A percentile compares a stretch with the other conserved stretches of the same genome.
These are phyloP conservation scores for Rhea americana DNA, from an alignment of 2,113 vertebrate genomes.

Conservation along the genomic window DNA sequence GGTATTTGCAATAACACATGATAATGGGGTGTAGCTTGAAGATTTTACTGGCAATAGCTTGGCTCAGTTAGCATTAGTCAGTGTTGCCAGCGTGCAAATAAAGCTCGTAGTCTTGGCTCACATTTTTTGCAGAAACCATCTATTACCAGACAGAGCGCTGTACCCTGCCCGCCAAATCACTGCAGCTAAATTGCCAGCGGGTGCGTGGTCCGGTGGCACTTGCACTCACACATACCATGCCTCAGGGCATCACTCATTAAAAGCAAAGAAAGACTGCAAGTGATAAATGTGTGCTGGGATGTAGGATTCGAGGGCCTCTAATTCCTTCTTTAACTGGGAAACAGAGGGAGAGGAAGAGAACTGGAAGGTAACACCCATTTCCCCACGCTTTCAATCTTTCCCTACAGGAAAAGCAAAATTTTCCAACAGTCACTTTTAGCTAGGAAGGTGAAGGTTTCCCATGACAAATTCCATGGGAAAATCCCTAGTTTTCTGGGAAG, in stretches of 20 bases:
- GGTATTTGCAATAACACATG: neutral
- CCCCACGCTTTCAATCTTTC: neutral
- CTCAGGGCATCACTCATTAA: neutral
- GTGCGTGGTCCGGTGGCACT: fast-evolving
- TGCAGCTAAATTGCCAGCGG: neutral
- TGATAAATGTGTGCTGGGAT: neutral
- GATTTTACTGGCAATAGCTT: neutral
- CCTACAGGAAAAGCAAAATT: neutral
- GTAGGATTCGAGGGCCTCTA: neutral
- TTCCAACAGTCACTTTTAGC: neutral
- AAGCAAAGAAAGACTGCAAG: neutral
- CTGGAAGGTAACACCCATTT: neutral
- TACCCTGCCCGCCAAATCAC: neutral
- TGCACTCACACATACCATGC: too few relatives aligned
- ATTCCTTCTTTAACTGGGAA: neutral
- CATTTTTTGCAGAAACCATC: neutral
- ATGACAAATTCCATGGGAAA: neutral
- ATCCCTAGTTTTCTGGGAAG: neutral
- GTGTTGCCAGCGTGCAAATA: neutral
- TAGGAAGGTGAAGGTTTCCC: neutral
- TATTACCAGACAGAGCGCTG: neutral
- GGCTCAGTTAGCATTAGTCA: neutral
- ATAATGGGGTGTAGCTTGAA: neutral
- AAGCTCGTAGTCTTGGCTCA: neutral
- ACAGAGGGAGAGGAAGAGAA: neutral